Percentiles rank a stretch among this genome's conserved stretches.
Conservation (phyloP, 2,113 vertebrate species). For the Ursus arctos region DNA sequence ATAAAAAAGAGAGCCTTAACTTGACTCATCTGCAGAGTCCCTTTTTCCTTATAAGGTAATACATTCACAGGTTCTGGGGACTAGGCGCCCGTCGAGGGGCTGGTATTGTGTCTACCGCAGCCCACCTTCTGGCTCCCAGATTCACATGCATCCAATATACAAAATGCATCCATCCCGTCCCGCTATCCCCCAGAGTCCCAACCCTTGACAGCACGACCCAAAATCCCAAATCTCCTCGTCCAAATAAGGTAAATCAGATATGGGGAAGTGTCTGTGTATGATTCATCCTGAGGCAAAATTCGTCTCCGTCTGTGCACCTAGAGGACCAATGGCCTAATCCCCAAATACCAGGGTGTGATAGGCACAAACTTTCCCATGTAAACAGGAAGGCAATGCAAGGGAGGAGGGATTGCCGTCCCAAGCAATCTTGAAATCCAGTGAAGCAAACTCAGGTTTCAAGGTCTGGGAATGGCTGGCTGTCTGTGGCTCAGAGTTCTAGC, state of each 20-base stretch:
- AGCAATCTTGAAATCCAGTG: not conserved
- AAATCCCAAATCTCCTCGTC: not conserved
- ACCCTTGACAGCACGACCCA: not conserved
- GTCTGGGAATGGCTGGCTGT: not conserved
- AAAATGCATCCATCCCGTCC: not conserved
- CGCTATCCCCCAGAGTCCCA: not conserved
- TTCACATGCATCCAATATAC: not conserved
- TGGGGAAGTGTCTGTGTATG: no score
- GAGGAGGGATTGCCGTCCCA: not conserved
- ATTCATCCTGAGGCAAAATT: not conserved
- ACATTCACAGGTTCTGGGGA: not conserved
- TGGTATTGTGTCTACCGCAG: not conserved
- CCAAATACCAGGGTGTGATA: rapidly evolving
- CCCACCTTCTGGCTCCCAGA: not conserved
- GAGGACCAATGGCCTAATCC: not conserved
- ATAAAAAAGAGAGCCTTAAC: not conserved
- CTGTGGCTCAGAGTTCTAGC: not conserved
- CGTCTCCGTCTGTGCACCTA: not conserved
- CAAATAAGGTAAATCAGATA: not conserved
- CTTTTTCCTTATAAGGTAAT: not conserved
- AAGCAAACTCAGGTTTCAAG: not conserved
- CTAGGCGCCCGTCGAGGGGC: not conserved
- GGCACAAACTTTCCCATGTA: not conserved
- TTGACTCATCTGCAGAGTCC: not conserved
- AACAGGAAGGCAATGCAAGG: not conserved